Conservation (phyloP, 2,113 vertebrate genomes). For the Rhabdornis inornatus region DNA sequence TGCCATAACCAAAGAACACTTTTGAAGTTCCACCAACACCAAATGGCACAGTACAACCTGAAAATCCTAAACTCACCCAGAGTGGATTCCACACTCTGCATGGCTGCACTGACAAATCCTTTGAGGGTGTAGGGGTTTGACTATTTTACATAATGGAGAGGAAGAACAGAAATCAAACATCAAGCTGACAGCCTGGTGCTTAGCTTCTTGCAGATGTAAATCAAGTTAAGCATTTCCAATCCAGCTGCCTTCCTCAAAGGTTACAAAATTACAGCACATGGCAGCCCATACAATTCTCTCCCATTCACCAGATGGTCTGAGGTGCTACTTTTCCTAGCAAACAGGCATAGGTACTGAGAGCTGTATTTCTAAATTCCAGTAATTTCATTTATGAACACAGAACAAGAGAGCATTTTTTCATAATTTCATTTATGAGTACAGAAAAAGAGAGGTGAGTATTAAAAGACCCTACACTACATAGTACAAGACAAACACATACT, state of each 20-base stretch:
- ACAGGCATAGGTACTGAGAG: background rate
- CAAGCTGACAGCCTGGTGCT: background rate
- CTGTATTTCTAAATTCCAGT: background rate
- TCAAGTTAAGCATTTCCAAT: background rate
- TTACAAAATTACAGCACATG: background rate
- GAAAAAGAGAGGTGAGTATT: background rate
- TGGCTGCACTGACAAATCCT: background rate
- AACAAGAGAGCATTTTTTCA: background rate
- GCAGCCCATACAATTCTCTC: background rate
- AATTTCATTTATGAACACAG: background rate
- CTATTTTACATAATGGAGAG: background rate
- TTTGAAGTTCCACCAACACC: background rate
- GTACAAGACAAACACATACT: background rate
- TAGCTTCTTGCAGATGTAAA: background rate
- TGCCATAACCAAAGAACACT: background rate
- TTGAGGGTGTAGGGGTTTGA: background rate
- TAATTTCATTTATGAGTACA: background rate
- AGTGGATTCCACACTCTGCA: background rate
- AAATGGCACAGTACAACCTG: background rate
- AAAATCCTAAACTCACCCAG: background rate
- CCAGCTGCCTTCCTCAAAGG: background rate
- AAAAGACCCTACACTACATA: background rate
- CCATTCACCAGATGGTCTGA: background rate
- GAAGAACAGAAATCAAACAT: background rate
- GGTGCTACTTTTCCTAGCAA: background rate